A percentile compares a stretch with the other conserved stretches of the same genome.
Conservation (phyloP, 2,797 vertebrate species). For the Astyanax mexicanus region DNA sequence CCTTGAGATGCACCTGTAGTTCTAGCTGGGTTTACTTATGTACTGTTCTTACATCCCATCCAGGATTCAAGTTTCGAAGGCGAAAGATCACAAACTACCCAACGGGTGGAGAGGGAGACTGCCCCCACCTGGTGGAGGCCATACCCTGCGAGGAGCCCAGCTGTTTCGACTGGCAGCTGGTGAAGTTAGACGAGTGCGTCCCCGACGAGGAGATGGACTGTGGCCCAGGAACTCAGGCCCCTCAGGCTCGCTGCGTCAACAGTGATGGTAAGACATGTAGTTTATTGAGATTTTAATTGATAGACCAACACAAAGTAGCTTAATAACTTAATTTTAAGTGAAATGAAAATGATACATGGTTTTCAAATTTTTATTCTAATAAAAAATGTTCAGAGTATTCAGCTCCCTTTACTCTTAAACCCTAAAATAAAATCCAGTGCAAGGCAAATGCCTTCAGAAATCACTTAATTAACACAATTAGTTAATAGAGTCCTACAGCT, state of each 20-base stretch:
- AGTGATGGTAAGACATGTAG: constrained; percentile 84
- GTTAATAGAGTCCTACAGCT: too few species aligned
- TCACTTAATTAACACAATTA: too few species aligned
- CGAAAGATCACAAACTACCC: constrained; percentile 87
- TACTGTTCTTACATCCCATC: background rate
- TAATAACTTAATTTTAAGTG: too few species aligned
- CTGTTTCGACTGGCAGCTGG: constrained; percentile 88
- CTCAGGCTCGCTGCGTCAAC: constrained; percentile 85
- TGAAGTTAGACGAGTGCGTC: constrained; percentile 83
- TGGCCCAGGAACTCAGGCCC: constrained; percentile 84
- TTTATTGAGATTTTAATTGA: too few species aligned
- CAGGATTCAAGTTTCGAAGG: constrained; percentile 93
- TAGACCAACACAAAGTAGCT: too few species aligned
- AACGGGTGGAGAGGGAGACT: constrained; percentile 86
- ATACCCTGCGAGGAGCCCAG: constrained; percentile 93
- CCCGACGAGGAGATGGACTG: constrained; percentile 85
- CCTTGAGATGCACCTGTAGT: too few species aligned
- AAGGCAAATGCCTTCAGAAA: too few species aligned
- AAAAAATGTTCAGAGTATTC: too few species aligned
- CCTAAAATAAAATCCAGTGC: too few species aligned
- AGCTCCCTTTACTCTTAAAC: too few species aligned
- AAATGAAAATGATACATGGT: too few species aligned
- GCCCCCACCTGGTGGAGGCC: constrained; percentile 93
- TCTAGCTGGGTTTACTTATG: background rate
- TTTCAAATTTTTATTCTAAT: too few species aligned